Percentiles rank a stretch among this genome's conserved stretches.
Evolutionary conservation across 2,888 invertebrate species (phyloP).

Genomic region (Julus scandinavius): DNA sequence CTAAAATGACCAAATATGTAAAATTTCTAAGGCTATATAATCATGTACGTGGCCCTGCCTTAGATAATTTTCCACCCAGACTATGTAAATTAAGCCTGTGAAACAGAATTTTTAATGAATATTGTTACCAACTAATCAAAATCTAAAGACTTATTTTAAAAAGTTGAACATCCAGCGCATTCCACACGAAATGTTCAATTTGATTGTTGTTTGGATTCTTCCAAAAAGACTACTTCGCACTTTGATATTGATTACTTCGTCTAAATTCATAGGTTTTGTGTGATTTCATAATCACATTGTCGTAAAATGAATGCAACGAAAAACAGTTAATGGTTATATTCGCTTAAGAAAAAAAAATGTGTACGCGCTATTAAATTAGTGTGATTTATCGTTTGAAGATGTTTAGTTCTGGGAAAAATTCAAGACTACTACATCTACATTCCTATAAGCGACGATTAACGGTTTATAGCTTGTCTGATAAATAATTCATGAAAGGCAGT

Average conservation of each 20-base stretch:
- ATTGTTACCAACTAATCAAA: neutral
- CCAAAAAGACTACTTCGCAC: neutral
- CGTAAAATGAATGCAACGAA: neutral
- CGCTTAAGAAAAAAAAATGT: neutral
- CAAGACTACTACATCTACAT: neutral
- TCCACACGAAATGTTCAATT: neutral
- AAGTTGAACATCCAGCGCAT: too few species aligned
- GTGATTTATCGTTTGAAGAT: neutral
- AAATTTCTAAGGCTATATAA: too few species aligned
- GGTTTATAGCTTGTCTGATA: neutral
- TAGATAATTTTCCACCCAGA: neutral
- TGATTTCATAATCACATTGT: neutral
- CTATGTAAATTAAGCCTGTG: neutral
- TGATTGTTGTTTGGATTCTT: neutral
- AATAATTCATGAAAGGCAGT: constrained; percentile 21
- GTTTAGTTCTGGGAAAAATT: neutral
- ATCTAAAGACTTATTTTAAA: neutral
- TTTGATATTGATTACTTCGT: neutral
- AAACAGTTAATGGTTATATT: neutral
- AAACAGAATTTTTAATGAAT: neutral
- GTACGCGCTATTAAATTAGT: neutral
- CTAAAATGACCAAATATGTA: too few species aligned
- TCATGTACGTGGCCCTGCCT: too few species aligned
- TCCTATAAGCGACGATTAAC: constrained; percentile 6
- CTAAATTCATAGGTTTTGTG: neutral